Conservation (phyloP, 2,797 vertebrate genomes). For the Psittacula derbiana region DNA sequence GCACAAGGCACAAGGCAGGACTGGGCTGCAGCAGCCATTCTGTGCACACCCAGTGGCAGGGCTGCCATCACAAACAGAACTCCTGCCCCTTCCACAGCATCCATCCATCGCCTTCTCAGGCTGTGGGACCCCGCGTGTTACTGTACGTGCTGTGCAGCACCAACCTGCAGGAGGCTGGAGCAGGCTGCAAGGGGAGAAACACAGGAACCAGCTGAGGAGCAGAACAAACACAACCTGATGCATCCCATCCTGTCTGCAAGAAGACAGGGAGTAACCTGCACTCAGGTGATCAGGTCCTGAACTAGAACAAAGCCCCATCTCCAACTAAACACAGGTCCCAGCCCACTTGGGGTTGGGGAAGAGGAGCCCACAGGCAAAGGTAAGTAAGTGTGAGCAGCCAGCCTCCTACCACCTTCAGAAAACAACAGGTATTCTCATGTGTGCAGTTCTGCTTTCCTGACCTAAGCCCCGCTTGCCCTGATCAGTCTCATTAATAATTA, state of each 20-base stretch:
- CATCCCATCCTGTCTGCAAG: neutral
- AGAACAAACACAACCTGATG: neutral
- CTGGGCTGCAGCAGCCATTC: neutral
- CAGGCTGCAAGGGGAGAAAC: neutral
- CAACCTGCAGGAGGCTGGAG: neutral
- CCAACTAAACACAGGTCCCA: neutral
- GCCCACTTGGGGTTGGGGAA: neutral
- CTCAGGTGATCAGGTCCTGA: neutral
- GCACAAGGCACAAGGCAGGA: neutral
- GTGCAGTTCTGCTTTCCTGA: neutral
- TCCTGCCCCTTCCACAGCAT: accelerated
- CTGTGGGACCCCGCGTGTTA: accelerated
- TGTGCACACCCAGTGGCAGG: accelerated
- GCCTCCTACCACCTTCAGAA: neutral
- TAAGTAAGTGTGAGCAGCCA: neutral
- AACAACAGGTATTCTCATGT: neutral
- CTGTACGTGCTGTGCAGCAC: accelerated
- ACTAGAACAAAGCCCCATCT: neutral
- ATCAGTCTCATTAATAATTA: neutral
- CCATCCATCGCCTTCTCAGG: accelerated
- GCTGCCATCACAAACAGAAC: neutral
- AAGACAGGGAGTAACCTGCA: too few relatives aligned
- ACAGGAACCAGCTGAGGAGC: neutral
- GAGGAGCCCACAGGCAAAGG: neutral
- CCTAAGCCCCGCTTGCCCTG: neutral